Evolutionary conservation across 2,113 vertebrate genomes (phyloP).

Genomic region (Paraplagusia blochii): DNA sequence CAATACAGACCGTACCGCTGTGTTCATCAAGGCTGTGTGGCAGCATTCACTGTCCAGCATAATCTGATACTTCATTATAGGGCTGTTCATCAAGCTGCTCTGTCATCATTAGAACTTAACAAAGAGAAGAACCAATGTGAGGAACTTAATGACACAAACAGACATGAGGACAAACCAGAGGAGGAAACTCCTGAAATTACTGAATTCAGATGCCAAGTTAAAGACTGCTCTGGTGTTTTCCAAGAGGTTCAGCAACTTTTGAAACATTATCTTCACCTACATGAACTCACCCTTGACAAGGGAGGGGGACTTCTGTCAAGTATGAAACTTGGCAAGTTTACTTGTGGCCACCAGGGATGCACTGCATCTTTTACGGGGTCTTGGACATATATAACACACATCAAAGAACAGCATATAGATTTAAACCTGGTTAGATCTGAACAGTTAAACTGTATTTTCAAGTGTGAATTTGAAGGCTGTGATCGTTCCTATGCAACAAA

Average conservation of each 20-base stretch:
- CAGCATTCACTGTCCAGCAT: slow-evolving; percentile 94
- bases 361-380: slow-evolving; percentile 80
- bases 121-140: slow-evolving; percentile 80
- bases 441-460: slow-evolving; percentile 81
- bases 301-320: slow-evolving; percentile 78
- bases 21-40: slow-evolving; percentile 91
- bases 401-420: slow-evolving; percentile 84
- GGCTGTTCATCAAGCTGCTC: slow-evolving; percentile 89
- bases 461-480: slow-evolving; percentile 93
- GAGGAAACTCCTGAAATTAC: slow-evolving; percentile 71
- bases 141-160: slow-evolving; percentile 63
- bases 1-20: slow-evolving; percentile 90
- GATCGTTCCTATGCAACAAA: slow-evolving; percentile 91
- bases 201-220: slow-evolving; percentile 92
- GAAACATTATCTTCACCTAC: slow-evolving; percentile 92
- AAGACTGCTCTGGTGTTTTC: slow-evolving; percentile 92
- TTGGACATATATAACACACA: slow-evolving; percentile 84
- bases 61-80: slow-evolving; percentile 97
- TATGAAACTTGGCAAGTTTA: slow-evolving; percentile 81
- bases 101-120: slow-evolving; percentile 81
- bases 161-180: slow-evolving; percentile 68
- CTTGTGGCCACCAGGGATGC: slow-evolving; percentile 87
- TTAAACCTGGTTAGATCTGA: slow-evolving; percentile 73
- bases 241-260: slow-evolving; percentile 86
- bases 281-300: slow-evolving; percentile 85